phyloP scores from a whole-genome alignment of 2,888 invertebrate species.

The Rotaria magnacalcarata region DNA sequence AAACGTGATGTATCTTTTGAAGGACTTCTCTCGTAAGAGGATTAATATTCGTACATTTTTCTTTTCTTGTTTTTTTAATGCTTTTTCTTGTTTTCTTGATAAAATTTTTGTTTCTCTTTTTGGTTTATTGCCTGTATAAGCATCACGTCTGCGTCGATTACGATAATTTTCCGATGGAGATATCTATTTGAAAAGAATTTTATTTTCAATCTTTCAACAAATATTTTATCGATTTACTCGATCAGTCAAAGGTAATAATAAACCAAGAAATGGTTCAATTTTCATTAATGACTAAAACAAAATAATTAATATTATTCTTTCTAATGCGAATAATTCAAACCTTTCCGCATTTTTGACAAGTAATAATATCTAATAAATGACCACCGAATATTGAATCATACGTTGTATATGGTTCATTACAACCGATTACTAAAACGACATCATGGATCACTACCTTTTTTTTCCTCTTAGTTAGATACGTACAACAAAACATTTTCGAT shows the following conservation, averaged over 20 bases:
- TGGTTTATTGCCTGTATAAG: not conserved
- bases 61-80: not conserved
- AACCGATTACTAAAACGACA: not conserved
- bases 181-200: not conserved
- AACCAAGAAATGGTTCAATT: constrained; percentile 32
- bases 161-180: not conserved
- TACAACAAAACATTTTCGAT: constrained; percentile 26
- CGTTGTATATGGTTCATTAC: constrained; percentile 22
- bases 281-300: constrained; percentile 27
- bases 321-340: not conserved
- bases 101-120: not conserved
- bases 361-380: constrained; percentile 25
- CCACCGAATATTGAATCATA: constrained; percentile 19
- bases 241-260: constrained; percentile 24
- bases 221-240: not conserved
- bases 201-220: not conserved
- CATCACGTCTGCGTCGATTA: not conserved
- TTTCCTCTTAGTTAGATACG: not conserved
- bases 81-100: constrained; percentile 23
- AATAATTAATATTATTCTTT: not conserved
- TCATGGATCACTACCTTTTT: too few species aligned
- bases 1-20: too few species aligned
- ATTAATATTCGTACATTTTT: not conserved
- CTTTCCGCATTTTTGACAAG: constrained; percentile 20
- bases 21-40: not conserved